phyloP scores from a whole-genome alignment of 92 coral and sea anemone genomes.

The Parazoanthus swiftii region DNA sequence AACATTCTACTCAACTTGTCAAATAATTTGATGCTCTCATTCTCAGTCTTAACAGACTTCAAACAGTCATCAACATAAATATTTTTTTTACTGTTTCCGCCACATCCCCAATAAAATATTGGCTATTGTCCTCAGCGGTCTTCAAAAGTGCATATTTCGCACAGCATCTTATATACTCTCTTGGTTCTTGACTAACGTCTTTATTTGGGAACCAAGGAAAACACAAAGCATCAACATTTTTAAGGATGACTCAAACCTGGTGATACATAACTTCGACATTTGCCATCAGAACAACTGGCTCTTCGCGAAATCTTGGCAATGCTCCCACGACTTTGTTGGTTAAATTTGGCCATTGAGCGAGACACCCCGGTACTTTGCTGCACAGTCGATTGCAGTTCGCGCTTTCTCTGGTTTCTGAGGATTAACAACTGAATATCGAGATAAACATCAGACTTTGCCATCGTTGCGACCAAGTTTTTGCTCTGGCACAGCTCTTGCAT shows the following conservation, averaged over 20 bases:
- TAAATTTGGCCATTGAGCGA: slow-evolving; percentile 56
- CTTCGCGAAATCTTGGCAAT: slow-evolving; percentile 60
- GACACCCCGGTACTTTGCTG: slow-evolving; percentile 53
- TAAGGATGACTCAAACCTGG: slow-evolving; percentile 49
- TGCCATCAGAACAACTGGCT: slow-evolving; percentile 50
- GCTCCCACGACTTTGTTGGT: slow-evolving; percentile 60
- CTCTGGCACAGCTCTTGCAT: slow-evolving; percentile 44
- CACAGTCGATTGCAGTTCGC: slow-evolving; percentile 54
- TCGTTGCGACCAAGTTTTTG: slow-evolving; percentile 15
- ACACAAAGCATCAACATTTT: slow-evolving; percentile 55
- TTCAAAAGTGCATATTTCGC: slow-evolving; percentile 44
- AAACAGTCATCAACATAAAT: slow-evolving; percentile 50
- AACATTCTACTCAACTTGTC: slow-evolving; percentile 12
- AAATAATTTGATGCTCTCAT: not conserved
- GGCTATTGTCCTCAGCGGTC: slow-evolving; percentile 42
- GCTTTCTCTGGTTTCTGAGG: slow-evolving; percentile 57
- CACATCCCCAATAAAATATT: slow-evolving; percentile 15
- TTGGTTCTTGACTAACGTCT: slow-evolving; percentile 31
- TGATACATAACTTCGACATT: slow-evolving; percentile 68
- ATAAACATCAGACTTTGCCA: slow-evolving; percentile 51
- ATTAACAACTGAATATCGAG: slow-evolving; percentile 54
- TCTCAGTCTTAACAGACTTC: slow-evolving; percentile 33
- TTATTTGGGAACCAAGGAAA: slow-evolving; percentile 59
- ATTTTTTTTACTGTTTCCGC: slow-evolving; percentile 24
- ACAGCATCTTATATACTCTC: slow-evolving; percentile 46